Evolutionary conservation across 2,888 invertebrate species (phyloP).

Genomic region (Laothoe populi): DNA sequence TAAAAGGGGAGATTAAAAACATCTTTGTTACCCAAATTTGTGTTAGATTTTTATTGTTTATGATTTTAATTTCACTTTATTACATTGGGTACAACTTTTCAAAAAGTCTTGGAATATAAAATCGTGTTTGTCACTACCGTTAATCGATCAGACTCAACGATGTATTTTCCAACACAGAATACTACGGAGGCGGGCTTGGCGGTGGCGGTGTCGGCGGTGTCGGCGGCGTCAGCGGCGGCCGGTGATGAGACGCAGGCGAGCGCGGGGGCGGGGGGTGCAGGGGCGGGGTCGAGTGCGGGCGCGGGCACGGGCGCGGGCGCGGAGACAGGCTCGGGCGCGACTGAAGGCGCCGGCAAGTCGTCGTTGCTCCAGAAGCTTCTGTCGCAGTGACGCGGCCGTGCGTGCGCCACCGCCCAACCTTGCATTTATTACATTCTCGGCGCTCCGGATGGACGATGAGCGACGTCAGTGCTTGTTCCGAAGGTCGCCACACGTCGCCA

Average conservation of each 20-base stretch:
- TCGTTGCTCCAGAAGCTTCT: constrained; percentile 94
- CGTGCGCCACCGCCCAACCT: constrained; percentile 47
- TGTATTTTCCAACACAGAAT: constrained; percentile 55
- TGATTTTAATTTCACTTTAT: no score
- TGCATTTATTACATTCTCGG: constrained; percentile 74
- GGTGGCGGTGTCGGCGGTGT: constrained; percentile 56
- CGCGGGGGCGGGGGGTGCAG: constrained; percentile 46
- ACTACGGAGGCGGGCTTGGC: constrained; percentile 82
- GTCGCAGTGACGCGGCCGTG: constrained; percentile 87
- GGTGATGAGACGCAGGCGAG: constrained; percentile 51
- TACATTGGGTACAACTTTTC: neutral
- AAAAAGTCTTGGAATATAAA: no score
- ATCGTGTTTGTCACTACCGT: neutral
- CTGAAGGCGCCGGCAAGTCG: constrained; percentile 83
- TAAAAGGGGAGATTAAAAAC: no score
- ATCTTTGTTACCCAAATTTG: no score
- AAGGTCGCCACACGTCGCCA: neutral
- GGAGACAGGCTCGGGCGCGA: constrained; percentile 42
- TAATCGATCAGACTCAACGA: constrained; percentile 4
- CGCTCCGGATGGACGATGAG: constrained; percentile 4
- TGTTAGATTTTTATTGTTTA: no score
- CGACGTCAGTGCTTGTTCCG: neutral
- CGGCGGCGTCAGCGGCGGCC: constrained; percentile 42
- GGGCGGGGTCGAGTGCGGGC: constrained; percentile 36
- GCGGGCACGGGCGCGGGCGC: constrained; percentile 34